Evolutionary conservation across 2,888 invertebrate species (phyloP), one percentile per base, ranked within the genome.

Genomic region (Plagiodera versicolora): DNA sequence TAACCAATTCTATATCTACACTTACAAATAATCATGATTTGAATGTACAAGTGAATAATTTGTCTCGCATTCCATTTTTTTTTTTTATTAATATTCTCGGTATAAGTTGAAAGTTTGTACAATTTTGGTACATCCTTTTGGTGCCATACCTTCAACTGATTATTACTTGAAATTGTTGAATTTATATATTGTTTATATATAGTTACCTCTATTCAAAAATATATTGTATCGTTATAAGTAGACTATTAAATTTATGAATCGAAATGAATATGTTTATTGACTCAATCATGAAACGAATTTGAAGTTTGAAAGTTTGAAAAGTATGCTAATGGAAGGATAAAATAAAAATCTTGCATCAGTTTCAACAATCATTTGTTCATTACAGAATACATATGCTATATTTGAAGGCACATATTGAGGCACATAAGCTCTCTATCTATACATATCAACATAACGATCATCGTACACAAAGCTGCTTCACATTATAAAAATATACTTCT

Each of bases 231-330:
- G 53, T 53, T 53, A 35, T 19, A 20, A 53, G 17, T 53, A 20
- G 24, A 53, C 8, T n/a, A n/a, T n/a, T n/a, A n/a, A 53, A 18
- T 53, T 53, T 53, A 51, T 51, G 11, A 53, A 44, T 44, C 44
- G 14, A 10, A 17, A n/a, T 20, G 24, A 11, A 6, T 18, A 14
- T 39, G n/a, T n/a, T n/a, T n/a, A n/a, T n/a, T n/a, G n/a, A n/a
- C n/a, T n/a, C n/a, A n/a, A n/a, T n/a, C n/a, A n/a, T n/a, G n/a
- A n/a, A n/a, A n/a, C n/a, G n/a, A n/a, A n/a, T n/a, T n/a, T n/a
- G n/a, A n/a, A n/a, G n/a, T n/a, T n/a, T n/a, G n/a, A n/a, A n/a
- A n/a, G n/a, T n/a, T n/a, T n/a, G n/a, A n/a, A n/a, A n/a, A n/a
- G n/a, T n/a, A n/a, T n/a, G n/a, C n/a, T n/a, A n/a, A n/a, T n/a